Percentiles rank a stretch among this genome's conserved stretches.
Conservation (phyloP, 2,888 invertebrate genomes). For the Eupithecia insigniata region DNA sequence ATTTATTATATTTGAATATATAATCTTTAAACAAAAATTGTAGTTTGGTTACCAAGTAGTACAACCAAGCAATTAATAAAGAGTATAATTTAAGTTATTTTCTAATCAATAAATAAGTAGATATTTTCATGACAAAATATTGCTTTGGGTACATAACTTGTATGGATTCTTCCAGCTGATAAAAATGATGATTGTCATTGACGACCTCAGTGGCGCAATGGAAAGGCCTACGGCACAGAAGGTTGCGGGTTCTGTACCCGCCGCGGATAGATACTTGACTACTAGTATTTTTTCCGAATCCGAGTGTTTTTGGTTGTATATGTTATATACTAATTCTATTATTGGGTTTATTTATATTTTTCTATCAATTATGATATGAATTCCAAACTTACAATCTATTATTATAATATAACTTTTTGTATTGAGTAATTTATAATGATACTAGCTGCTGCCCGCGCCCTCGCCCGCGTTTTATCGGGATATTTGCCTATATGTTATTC, state of each 20-base stretch:
- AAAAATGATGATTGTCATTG: background rate
- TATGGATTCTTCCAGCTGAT: background rate
- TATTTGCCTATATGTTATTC: too few species aligned
- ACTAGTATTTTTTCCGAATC: too few species aligned
- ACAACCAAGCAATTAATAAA: background rate
- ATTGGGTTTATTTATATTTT: background rate
- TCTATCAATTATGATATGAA: background rate
- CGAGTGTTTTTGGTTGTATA: too few species aligned
- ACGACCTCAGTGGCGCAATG: background rate
- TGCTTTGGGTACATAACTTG: background rate
- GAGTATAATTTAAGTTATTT: background rate
- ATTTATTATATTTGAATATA: background rate
- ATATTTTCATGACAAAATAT: background rate
- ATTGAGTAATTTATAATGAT: background rate
- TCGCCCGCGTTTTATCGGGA: too few species aligned
- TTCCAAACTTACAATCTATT: background rate
- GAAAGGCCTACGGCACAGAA: background rate
- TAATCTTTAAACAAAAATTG: background rate
- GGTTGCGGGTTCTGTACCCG: background rate
- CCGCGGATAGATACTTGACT: too few species aligned
- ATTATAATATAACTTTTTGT: too few species aligned
- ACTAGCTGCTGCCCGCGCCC: too few species aligned
- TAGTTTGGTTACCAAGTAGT: background rate
- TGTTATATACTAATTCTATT: background rate
- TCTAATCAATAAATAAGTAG: background rate